Conservation (phyloP, 2,888 invertebrate genomes). For the Caenorhabditis virilis region DNA sequence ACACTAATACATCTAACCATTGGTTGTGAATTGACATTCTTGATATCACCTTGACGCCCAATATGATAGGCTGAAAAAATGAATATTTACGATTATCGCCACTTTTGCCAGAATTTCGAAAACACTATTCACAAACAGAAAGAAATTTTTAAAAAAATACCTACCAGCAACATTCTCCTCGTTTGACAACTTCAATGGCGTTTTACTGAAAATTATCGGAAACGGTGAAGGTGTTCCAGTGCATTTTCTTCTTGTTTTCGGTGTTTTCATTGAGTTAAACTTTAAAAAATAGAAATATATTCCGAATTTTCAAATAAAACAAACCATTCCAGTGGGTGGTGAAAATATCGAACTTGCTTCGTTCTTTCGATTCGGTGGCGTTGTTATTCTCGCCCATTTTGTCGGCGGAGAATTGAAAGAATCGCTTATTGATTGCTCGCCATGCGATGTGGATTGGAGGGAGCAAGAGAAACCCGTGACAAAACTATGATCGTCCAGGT, state of each 20-base stretch:
- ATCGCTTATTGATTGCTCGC: neutral
- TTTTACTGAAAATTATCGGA: conserved; percentile 24
- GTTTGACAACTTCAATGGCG: conserved; percentile 36
- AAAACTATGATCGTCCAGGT: no score
- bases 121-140: no score
- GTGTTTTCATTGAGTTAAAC: conserved; percentile 11
- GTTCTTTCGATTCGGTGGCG: conserved; percentile 24
- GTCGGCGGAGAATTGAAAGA: conserved; percentile 24
- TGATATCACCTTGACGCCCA: conserved; percentile 18
- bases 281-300: no score
- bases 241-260: conserved; percentile 13
- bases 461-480: no score
- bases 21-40: neutral
- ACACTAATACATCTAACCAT: conserved; percentile 2
- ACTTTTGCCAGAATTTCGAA: no score
- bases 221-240: conserved; percentile 23
- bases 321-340: conserved; percentile 13
- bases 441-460: neutral
- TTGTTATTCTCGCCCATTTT: conserved; percentile 30
- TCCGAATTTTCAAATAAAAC: neutral
- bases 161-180: conserved; percentile 27
- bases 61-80: conserved; percentile 17
- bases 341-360: conserved; percentile 11
- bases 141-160: conserved; percentile 1
- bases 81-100: no score